These are phyloP conservation scores for Hololepta plana DNA, from an alignment of 2,888 invertebrate species.

Conservation along the genomic window DNA sequence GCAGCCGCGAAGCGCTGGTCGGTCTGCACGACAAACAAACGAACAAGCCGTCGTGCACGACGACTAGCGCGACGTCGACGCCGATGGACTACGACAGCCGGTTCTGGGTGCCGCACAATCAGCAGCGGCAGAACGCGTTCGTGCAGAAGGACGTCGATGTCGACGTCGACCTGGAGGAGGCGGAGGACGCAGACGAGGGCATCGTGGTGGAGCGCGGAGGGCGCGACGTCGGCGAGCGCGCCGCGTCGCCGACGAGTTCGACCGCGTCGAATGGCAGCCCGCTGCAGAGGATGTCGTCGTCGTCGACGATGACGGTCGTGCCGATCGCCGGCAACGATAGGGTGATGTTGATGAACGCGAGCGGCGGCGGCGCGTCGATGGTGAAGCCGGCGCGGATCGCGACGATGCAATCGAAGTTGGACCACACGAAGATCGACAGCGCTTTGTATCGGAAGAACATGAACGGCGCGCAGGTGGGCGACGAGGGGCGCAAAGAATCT, in stretches of 20 bases:
- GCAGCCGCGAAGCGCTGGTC: constrained; percentile 29
- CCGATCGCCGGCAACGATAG: constrained; percentile 32
- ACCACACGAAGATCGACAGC: constrained; percentile 42
- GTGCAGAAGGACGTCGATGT: constrained; percentile 1
- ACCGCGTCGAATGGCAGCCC: constrained; percentile 9
- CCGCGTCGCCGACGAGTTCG: constrained; percentile 8
- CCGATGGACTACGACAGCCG: constrained; percentile 28
- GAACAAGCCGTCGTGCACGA: constrained; percentile 21
- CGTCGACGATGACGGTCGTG: constrained; percentile 7
- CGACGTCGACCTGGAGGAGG: too few species aligned
- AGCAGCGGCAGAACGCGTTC: constrained; percentile 10
- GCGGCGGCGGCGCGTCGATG: too few species aligned
- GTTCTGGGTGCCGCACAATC: constrained; percentile 28
- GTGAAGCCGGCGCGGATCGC: constrained; percentile 30
- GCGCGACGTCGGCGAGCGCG: too few species aligned
- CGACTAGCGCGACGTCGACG: too few species aligned
- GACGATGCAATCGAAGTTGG: constrained; percentile 45
- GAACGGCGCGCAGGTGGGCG: too few species aligned
- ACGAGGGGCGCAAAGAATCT: too few species aligned
- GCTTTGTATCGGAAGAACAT: constrained; percentile 35
- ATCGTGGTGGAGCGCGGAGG: too few species aligned
- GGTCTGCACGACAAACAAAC: constrained; percentile 25
- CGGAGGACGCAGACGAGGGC: too few species aligned
- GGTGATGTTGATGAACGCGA: constrained; percentile 33
- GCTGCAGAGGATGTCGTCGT: too few species aligned